phyloP scores from a whole-genome alignment of 2,113 vertebrate species.

The Silurus meridionalis region DNA sequence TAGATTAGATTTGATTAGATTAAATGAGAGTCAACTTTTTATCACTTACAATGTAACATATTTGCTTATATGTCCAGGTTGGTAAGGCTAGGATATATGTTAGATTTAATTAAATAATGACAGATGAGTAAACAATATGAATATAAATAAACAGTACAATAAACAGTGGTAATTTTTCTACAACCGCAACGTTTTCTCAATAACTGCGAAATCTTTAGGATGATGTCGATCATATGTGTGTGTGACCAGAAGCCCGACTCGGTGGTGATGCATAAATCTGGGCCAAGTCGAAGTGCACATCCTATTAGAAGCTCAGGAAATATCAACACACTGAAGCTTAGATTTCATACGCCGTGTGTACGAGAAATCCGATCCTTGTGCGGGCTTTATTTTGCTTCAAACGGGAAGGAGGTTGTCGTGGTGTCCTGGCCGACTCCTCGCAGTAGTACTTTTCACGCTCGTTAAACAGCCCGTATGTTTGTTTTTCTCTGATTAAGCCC shows the following conservation, averaged over 20 bases:
- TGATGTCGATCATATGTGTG: background rate
- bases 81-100: no score
- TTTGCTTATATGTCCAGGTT: no score
- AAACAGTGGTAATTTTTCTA: background rate
- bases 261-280: background rate
- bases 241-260: background rate
- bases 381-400: background rate
- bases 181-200: background rate
- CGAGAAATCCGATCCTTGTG: background rate
- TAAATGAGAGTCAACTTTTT: no score
- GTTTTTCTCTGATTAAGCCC: background rate
- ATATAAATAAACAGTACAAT: no score
- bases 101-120: no score
- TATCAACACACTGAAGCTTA: background rate
- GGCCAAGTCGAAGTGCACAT: background rate
- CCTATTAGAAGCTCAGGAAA: background rate
- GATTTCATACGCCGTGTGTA: background rate
- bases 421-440: slow-evolving; percentile 5
- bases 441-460: slow-evolving; percentile 17
- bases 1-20: no score
- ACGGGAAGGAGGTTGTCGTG: background rate
- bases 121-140: no score
- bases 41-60: no score
- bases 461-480: slow-evolving; percentile 41
- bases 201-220: background rate